A percentile compares a stretch with the other conserved stretches of the same genome.
phyloP scores from a whole-genome alignment of 2,888 invertebrate genomes.

The Folsomia candida region DNA sequence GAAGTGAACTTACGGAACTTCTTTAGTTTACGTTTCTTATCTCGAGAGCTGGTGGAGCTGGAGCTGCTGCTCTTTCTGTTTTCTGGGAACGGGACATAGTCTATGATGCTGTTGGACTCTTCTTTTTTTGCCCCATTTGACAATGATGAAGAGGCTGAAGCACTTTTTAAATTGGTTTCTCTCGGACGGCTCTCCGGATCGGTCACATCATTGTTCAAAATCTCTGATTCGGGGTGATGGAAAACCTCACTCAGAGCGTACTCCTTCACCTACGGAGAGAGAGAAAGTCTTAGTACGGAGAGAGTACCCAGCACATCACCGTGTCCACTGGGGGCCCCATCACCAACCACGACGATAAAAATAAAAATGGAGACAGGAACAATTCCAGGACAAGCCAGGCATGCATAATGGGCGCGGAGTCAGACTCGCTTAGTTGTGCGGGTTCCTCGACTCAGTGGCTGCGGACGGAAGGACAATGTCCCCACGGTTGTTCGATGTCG shows the following conservation, averaged over 20 bases:
- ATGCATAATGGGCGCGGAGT: too few relatives aligned
- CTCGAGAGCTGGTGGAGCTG: too few relatives aligned
- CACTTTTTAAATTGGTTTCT: conserved; percentile 48
- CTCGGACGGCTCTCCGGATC: conserved; percentile 67
- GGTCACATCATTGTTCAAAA: conserved; percentile 60
- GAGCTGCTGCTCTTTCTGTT: conserved; percentile 44
- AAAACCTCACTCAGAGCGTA: conserved; percentile 84
- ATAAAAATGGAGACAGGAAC: neutral
- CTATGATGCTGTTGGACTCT: conserved; percentile 40
- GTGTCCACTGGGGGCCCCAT: neutral
- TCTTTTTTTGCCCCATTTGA: conserved; percentile 33
- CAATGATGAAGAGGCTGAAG: conserved; percentile 46
- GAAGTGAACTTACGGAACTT: conserved; percentile 46
- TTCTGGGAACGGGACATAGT: conserved; percentile 47
- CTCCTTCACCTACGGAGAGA: conserved; percentile 68
- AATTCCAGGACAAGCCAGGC: neutral
- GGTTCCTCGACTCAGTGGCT: too few relatives aligned
- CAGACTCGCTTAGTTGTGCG: too few relatives aligned
- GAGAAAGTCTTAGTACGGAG: neutral
- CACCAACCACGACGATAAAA: neutral
- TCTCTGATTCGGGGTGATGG: conserved; percentile 66
- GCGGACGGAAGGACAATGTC: too few relatives aligned
- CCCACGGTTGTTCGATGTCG: too few relatives aligned
- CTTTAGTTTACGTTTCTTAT: conserved; percentile 48
- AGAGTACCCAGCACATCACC: neutral